Percentiles rank a stretch among this genome's conserved stretches.
Conservation (phyloP, 1,140 invertebrate species). For the Drosophila parvula region DNA sequence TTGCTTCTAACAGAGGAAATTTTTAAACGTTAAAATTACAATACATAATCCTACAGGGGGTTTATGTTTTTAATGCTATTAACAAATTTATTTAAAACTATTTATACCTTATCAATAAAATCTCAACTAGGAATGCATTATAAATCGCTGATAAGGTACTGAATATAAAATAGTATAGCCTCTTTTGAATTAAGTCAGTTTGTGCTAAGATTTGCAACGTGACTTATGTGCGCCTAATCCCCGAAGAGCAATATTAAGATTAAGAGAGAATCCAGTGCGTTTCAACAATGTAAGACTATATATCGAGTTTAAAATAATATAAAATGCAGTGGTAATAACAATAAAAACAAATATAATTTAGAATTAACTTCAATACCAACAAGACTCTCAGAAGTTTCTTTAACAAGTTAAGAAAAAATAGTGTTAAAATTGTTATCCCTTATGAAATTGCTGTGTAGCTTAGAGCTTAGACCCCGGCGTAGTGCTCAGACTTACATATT, state of each 20-base stretch:
- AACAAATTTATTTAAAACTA: neutral
- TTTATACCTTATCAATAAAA: constrained; percentile 7
- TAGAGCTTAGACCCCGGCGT: no score
- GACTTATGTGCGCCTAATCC: neutral
- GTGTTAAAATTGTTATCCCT: no score
- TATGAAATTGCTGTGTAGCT: no score
- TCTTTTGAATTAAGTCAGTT: constrained; percentile 8
- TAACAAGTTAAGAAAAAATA: no score
- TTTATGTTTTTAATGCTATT: neutral
- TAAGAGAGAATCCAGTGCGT: neutral
- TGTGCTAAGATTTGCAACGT: constrained; percentile 2
- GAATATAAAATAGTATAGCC: neutral
- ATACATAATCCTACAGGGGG: no score
- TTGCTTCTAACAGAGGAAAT: no score
- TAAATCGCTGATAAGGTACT: neutral
- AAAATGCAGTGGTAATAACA: neutral
- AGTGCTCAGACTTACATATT: neutral
- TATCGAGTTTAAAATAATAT: neutral
- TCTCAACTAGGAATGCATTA: neutral
- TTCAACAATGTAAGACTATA: constrained; percentile 9
- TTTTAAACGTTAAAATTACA: neutral
- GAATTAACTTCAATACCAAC: no score
- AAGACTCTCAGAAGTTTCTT: no score
- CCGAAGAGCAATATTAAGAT: neutral
- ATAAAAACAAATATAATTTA: no score